Evolutionary conservation across 2,888 invertebrate genomes (phyloP).

Genomic region (Sabatieria punctata): DNA sequence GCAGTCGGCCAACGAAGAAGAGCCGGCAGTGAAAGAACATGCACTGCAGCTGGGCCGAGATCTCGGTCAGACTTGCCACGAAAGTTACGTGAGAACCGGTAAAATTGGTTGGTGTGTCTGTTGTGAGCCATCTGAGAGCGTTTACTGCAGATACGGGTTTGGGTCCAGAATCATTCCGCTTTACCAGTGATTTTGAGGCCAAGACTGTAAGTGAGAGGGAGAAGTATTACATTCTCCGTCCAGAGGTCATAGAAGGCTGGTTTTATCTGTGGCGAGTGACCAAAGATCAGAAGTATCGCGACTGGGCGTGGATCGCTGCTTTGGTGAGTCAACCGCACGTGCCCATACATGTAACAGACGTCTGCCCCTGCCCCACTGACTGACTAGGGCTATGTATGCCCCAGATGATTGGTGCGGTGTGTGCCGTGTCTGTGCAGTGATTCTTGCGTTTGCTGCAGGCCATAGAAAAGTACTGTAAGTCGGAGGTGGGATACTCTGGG

Average conservation of each 20-base stretch:
- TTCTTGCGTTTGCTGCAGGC: slow-evolving; percentile 44
- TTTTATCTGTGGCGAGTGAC: slow-evolving; percentile 92
- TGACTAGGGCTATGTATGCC: background rate
- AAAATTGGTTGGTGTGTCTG: slow-evolving; percentile 12
- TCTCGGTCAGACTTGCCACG: slow-evolving; percentile 87
- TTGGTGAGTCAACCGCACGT: slow-evolving; percentile 50
- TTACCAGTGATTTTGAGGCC: slow-evolving; percentile 67
- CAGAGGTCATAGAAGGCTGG: slow-evolving; percentile 89
- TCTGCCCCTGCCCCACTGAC: background rate
- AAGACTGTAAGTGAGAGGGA: slow-evolving; percentile 74
- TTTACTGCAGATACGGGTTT: slow-evolving; percentile 56
- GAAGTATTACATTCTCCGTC: slow-evolving; percentile 83
- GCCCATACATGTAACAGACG: background rate
- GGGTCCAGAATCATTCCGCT: slow-evolving; percentile 86
- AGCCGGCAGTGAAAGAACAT: slow-evolving; percentile 46
- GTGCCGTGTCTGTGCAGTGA: background rate
- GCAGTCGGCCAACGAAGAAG: slow-evolving; percentile 88
- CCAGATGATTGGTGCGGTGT: too few species aligned
- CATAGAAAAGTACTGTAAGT: slow-evolving; percentile 75
- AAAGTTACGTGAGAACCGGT: slow-evolving; percentile 66
- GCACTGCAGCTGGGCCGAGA: slow-evolving; percentile 68
- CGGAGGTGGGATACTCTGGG: slow-evolving; percentile 80
- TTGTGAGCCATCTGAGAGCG: slow-evolving; percentile 1
- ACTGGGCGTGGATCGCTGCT: slow-evolving; percentile 98
- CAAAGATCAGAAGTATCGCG: slow-evolving; percentile 82